These are phyloP conservation scores for Epizoanthus fatuus DNA, from an alignment of 92 coral and sea anemone genomes.

Conservation along the genomic window DNA sequence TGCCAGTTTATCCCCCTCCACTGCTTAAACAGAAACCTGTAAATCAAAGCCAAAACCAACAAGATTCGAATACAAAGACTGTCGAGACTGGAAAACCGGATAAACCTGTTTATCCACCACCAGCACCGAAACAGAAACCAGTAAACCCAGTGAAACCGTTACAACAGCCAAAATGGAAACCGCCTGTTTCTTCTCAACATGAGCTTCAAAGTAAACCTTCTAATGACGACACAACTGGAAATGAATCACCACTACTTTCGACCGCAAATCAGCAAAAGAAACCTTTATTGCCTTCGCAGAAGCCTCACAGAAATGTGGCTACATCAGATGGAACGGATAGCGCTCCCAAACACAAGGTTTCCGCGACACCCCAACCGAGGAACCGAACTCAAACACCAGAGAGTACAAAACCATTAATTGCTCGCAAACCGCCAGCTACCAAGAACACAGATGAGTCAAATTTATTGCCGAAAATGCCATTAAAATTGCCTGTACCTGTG, in stretches of 20 bases:
- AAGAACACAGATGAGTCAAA: neutral
- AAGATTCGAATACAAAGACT: neutral
- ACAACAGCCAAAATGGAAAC: constrained; percentile 2
- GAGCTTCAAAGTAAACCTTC: neutral
- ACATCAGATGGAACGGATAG: neutral
- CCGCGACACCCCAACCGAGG: constrained; percentile 25
- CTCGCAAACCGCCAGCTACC: constrained; percentile 6
- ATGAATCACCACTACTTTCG: neutral
- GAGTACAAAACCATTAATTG: neutral
- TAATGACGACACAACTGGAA: neutral
- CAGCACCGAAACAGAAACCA: neutral
- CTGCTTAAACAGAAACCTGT: constrained; percentile 15
- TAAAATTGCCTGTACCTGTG: constrained; percentile 8
- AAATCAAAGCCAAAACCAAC: neutral
- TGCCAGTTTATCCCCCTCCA: constrained; percentile 24
- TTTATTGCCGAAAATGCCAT: neutral
- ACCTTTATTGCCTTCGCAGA: constrained; percentile 12
- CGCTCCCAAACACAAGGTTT: neutral
- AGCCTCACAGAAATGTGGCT: neutral
- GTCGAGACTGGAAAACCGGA: constrained; percentile 6
- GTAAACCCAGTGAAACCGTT: neutral
- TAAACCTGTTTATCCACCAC: constrained; percentile 14
- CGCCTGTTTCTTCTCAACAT: neutral
- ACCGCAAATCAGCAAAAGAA: neutral
- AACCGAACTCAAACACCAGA: constrained; percentile 3